Evolutionary conservation across 2,113 vertebrate genomes (phyloP).

Genomic region (Ailurus styani): DNA sequence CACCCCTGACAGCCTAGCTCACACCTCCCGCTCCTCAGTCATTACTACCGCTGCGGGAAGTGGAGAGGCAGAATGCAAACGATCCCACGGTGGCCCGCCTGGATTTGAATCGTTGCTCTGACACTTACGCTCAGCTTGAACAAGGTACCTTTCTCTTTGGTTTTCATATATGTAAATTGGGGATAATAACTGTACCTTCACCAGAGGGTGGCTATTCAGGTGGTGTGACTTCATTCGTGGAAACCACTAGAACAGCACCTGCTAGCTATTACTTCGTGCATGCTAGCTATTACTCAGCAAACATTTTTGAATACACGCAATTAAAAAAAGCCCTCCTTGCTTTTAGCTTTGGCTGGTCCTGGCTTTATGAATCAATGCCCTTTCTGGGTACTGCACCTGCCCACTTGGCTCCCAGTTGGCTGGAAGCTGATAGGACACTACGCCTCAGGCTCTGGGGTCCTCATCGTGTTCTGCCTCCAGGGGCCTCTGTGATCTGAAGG

Average conservation of each 20-base stretch:
- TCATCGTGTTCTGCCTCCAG: neutral
- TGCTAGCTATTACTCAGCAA: neutral
- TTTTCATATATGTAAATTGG: neutral
- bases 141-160: neutral
- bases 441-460: neutral
- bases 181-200: too few species aligned
- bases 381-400: neutral
- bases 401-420: neutral
- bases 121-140: neutral
- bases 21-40: too few species aligned
- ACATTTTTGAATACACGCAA: neutral
- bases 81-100: fast-evolving
- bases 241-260: neutral
- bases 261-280: fast-evolving
- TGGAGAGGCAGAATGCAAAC: fast-evolving
- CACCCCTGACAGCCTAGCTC: neutral
- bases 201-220: neutral
- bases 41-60: neutral
- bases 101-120: neutral
- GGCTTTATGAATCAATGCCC: neutral
- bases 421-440: neutral
- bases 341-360: neutral
- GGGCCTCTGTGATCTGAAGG: neutral
- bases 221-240: neutral
- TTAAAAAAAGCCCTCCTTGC: neutral